Base-by-base conservation (phyloP, 1,140 invertebrate species). In the Triops longicaudatus region DNA sequence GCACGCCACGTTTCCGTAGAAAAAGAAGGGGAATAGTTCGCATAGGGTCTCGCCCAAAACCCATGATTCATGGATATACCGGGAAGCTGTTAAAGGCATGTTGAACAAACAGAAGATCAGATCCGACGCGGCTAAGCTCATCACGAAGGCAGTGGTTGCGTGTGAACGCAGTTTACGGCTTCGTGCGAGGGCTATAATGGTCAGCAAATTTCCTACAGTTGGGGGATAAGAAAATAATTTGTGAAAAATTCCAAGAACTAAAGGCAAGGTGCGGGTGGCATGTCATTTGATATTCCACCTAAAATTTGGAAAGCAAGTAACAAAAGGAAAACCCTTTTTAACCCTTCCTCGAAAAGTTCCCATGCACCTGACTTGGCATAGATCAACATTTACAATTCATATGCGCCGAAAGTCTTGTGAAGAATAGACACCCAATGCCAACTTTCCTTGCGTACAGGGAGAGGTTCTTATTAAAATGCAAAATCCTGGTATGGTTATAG, bases 1-100 rank as follows among this genome's bases (percentile, higher is more conserved):
- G 14, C 93, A 91, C 1, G 92, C 93, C 14, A 95, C 92, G 82
- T 95, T 95, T 76, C 92, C 93, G 83, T 95, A 95, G 84, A 95
- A 94, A 80, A 95, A 90, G 79, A 95, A 90, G 0, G 93, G 93
- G 84, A 95, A 96, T 81, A 95, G 87, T 83, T 90, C 88, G 83
- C 93, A 95, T 14, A 94, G 86, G 1, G 87, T 87, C 1, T 90
- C 88, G 1, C 93, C 93, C n/a, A 94, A 86, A 41, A 91, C 87
- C 93, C 93, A 96, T 76, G 88, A 88, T 84, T 93, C 88, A 81
- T 91, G 87, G 80, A 93, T 90, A 83, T 91, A 95, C 81, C 93
- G 87, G 80, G 89, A 90, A 26, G 92, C 92, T 1, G 92, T 94
- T 63, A 95, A 85, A 0, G 94, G 94, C 79, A 96, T 85, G 85